phyloP scores from a whole-genome alignment of 2,113 vertebrate species.

The Riparia riparia region DNA sequence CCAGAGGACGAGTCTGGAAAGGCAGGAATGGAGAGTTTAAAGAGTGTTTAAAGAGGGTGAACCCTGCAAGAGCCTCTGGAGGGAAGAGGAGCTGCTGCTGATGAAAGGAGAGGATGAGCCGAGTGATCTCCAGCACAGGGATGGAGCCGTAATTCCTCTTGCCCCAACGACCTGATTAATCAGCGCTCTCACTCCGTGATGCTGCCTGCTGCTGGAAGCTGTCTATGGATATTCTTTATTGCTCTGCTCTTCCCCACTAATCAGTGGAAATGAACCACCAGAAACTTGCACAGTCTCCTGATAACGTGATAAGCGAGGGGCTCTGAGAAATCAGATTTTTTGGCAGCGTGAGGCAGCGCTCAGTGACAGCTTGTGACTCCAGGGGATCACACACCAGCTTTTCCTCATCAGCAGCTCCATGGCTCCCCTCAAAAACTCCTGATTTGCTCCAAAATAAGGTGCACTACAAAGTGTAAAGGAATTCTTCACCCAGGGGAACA shows the following conservation, averaged over 20 bases:
- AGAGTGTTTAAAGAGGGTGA: background rate
- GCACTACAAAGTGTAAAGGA: background rate
- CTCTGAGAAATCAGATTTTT: slow-evolving; percentile 59
- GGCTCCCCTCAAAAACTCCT: background rate
- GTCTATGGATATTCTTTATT: slow-evolving; percentile 52
- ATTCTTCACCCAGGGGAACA: background rate
- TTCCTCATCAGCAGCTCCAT: background rate
- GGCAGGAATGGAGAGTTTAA: background rate
- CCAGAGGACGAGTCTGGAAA: background rate
- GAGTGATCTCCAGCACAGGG: slow-evolving; percentile 40
- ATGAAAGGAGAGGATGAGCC: slow-evolving; percentile 8
- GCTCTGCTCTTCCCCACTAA: slow-evolving; percentile 53
- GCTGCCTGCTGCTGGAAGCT: slow-evolving; percentile 19
- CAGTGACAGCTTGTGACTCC: slow-evolving; percentile 16
- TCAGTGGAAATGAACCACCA: background rate
- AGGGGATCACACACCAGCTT: slow-evolving; percentile 4
- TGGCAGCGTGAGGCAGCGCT: background rate
- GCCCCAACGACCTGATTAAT: slow-evolving; percentile 54
- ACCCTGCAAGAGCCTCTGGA: background rate
- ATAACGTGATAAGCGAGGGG: slow-evolving; percentile 43
- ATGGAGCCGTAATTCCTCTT: slow-evolving; percentile 57
- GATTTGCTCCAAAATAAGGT: background rate
- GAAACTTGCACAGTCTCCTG: background rate
- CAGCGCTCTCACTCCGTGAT: background rate
- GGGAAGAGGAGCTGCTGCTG: slow-evolving; percentile 1